These are phyloP conservation scores for Lota lota DNA, from an alignment of 2,113 vertebrate species.

Conservation along the genomic window DNA sequence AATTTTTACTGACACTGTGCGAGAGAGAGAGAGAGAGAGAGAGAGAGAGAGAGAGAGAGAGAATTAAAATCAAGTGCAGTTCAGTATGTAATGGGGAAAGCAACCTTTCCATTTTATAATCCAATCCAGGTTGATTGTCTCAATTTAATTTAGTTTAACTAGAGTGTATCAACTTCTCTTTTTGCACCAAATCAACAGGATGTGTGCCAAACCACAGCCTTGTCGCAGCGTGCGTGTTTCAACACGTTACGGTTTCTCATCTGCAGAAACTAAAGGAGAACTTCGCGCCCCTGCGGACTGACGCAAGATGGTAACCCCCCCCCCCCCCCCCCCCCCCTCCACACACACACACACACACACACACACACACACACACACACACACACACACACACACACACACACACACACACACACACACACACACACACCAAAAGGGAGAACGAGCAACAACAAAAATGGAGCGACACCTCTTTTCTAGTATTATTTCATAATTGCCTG, in stretches of 20 bases:
- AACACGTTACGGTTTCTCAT: constrained; percentile 54
- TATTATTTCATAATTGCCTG: no score
- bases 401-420: no score
- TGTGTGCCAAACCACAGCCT: constrained; percentile 72
- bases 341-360: no score
- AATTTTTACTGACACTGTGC: neutral
- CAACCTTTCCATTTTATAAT: neutral
- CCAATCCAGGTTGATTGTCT: constrained; percentile 19
- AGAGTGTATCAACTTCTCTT: constrained; percentile 68
- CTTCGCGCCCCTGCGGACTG: neutral
- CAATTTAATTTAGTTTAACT: neutral
- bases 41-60: neutral
- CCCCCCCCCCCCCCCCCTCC: no score
- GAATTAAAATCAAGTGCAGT: neutral
- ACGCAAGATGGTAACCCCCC: neutral
- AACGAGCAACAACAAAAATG: no score
- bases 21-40: neutral
- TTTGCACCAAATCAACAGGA: constrained; percentile 77
- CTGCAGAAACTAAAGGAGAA: constrained; percentile 35
- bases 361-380: no score
- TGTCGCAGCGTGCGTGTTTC: constrained; percentile 65
- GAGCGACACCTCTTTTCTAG: neutral
- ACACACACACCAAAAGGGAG: no score
- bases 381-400: no score
- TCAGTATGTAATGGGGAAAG: neutral